phyloP scores from a whole-genome alignment of 2,888 invertebrate species.

The Apodemia zela region DNA sequence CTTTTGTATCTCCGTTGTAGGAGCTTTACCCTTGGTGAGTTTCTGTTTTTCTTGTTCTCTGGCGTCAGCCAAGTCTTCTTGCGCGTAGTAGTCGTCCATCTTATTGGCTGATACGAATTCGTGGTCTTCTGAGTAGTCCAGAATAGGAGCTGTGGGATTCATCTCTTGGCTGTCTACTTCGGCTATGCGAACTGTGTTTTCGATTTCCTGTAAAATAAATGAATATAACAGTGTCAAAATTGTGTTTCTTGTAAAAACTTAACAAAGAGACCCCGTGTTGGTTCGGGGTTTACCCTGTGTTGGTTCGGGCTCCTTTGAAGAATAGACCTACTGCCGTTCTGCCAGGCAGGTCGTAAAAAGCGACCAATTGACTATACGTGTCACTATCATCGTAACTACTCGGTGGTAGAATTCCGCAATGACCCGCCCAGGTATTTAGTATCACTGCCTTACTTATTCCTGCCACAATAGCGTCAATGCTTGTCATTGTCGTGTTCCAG shows the following conservation, averaged over 20 bases:
- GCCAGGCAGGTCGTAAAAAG: too few species aligned
- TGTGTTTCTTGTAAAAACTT: slow-evolving; percentile 51
- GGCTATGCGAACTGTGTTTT: slow-evolving; percentile 54
- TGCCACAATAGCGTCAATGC: too few species aligned
- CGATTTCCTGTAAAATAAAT: slow-evolving; percentile 55
- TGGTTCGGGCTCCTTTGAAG: too few species aligned
- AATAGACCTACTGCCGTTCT: too few species aligned
- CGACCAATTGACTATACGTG: too few species aligned
- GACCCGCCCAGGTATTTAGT: too few species aligned
- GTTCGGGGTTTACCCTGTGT: too few species aligned
- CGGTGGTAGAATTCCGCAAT: too few species aligned
- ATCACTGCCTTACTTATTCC: too few species aligned
- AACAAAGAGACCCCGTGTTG: too few species aligned
- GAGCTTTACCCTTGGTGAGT: slow-evolving; percentile 67
- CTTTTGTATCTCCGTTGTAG: slow-evolving; percentile 55
- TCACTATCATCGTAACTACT: too few species aligned
- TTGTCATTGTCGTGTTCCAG: too few species aligned
- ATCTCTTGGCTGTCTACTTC: slow-evolving; percentile 63
- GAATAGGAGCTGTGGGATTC: slow-evolving; percentile 61
- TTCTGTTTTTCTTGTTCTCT: slow-evolving; percentile 67
- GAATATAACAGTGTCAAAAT: slow-evolving; percentile 41
- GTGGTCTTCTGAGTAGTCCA: slow-evolving; percentile 76
- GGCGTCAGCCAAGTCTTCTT: slow-evolving; percentile 66
- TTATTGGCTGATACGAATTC: slow-evolving; percentile 73
- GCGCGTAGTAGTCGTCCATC: slow-evolving; percentile 69